phyloP scores from a whole-genome alignment of 2,888 invertebrate genomes.

The Dorcus hopei region DNA sequence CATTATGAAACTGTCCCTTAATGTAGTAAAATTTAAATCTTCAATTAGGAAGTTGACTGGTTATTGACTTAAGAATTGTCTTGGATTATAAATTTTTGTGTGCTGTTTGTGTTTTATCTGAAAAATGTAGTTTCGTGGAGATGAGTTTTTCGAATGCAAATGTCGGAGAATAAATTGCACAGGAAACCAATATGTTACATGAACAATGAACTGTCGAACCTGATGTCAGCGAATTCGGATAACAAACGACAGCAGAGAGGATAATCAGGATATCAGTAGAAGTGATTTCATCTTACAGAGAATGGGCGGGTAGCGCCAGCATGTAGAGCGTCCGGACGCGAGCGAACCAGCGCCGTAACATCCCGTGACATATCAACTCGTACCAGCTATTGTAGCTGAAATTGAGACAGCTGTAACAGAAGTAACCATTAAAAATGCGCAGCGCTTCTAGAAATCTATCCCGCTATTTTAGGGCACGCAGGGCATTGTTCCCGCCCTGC shows the following conservation, averaged over 20 bases:
- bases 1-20: too few relatives aligned
- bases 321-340: constrained; percentile 40
- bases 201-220: constrained; percentile 50
- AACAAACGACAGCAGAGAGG: constrained; percentile 41
- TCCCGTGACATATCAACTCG: constrained; percentile 17
- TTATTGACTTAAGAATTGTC: too few relatives aligned
- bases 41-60: too few relatives aligned
- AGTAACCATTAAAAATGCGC: constrained; percentile 39
- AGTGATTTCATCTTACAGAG: constrained; percentile 50
- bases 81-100: too few relatives aligned
- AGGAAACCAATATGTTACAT: constrained; percentile 45
- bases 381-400: constrained; percentile 31
- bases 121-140: too few relatives aligned
- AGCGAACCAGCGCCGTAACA: constrained; percentile 23
- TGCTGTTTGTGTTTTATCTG: too few relatives aligned
- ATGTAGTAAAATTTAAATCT: too few relatives aligned
- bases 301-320: constrained; percentile 48
- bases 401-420: constrained; percentile 45
- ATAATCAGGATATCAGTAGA: constrained; percentile 43
- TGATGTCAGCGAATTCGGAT: constrained; percentile 49
- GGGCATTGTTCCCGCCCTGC: constrained; percentile 37
- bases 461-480: constrained; percentile 28
- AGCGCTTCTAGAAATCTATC: constrained; percentile 37
- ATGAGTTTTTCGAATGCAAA: constrained; percentile 1
- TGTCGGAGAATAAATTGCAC: constrained; percentile 6